These are phyloP conservation scores for Axis porcinus DNA, from an alignment of 2,113 vertebrate genomes.

Conservation along the genomic window DNA sequence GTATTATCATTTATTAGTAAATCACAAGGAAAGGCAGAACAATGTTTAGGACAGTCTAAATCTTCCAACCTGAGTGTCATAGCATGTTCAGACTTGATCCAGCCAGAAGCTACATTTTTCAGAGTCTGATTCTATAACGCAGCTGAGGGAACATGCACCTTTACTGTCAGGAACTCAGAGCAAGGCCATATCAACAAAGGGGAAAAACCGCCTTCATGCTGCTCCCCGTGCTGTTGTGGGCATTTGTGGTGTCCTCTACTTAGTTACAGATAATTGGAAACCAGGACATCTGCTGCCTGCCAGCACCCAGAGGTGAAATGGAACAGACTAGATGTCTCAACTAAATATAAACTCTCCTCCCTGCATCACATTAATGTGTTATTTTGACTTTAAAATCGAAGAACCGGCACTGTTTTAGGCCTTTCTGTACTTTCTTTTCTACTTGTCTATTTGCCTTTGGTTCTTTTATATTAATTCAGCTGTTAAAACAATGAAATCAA, in stretches of 20 bases:
- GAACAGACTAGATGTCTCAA: neutral
- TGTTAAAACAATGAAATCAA: neutral
- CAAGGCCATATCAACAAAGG: too few species aligned
- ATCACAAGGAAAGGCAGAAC: neutral
- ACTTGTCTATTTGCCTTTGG: neutral
- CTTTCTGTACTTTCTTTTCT: neutral
- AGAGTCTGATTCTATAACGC: too few species aligned
- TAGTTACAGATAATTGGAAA: too few species aligned
- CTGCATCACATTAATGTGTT: neutral
- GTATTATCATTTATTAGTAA: neutral
- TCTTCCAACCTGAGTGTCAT: too few species aligned
- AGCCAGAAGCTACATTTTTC: too few species aligned
- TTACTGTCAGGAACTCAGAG: too few species aligned
- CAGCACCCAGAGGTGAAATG: neutral
- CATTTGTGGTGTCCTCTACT: too few species aligned
- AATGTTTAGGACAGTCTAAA: neutral
- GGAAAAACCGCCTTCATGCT: too few species aligned
- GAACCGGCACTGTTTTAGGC: neutral
- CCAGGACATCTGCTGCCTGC: too few species aligned
- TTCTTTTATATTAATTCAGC: neutral
- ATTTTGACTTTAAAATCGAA: neutral
- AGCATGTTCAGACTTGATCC: too few species aligned
- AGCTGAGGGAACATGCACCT: too few species aligned
- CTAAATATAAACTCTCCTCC: neutral
- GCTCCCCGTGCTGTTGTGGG: too few species aligned